Base-by-base conservation (phyloP, 2,888 invertebrate genomes). In the Pyrgus malvae region DNA sequence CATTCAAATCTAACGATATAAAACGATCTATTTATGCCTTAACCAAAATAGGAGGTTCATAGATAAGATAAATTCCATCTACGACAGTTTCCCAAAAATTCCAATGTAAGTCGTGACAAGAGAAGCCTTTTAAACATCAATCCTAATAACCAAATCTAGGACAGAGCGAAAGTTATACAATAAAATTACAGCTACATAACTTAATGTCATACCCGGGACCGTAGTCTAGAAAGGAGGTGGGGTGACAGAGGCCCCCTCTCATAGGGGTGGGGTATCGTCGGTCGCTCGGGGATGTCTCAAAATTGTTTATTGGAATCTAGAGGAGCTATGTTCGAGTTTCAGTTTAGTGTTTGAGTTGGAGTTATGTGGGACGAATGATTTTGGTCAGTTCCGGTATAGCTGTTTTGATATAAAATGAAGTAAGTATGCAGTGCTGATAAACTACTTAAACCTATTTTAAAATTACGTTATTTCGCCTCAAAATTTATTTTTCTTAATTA, bases 171-270 rank as follows among this genome's bases (percentile, higher is more conserved):
- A n/a, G n/a, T n/a, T 16, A 41, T 49, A 41, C 17, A 50, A 50
- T 27, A 35, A 50, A 42, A 42, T 42, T 42, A 25, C 50, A 29
- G 25, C 50, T 42, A 35, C 42, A 38, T 33, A 42, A 41, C 49
- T 42, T 50, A 50, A 50, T 42, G 50, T 42, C 50, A 50, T 50
- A 50, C 42, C 50, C 41, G 35, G 50, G 42, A 35, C 35, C 25
- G 41, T 23, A 38, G 49, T 41, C 50, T 50, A 35, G 42, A 41
- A 48, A 25, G 33, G 50, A 3, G 50, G 25, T 0, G 3, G 8
- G 19, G 21, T 9, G 33, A 11, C 8, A 16, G 17, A 29, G 49
- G 49, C 16, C 12, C 9, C 38, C 37, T n/a, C n/a, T n/a, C n/a
- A n/a, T n/a, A 14, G 14, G 19, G 25, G 31, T 3, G 40, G 49